These are phyloP conservation scores for Pungitius pungitius DNA, from an alignment of 2,113 vertebrate genomes.

Conservation along the genomic window DNA sequence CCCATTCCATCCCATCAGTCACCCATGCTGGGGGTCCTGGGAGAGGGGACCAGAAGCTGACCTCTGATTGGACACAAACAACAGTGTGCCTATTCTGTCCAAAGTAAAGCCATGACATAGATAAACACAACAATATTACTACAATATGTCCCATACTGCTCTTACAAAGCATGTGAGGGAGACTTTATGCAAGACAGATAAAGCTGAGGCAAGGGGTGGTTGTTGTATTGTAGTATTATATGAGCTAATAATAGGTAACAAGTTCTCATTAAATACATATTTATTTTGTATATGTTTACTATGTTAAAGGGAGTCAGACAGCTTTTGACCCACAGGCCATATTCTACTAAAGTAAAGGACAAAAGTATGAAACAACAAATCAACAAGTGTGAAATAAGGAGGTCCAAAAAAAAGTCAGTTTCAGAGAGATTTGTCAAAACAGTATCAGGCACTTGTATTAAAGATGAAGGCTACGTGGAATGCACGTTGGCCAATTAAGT, in stretches of 20 bases:
- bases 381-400: background rate
- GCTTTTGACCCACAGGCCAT: background rate
- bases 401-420: slow-evolving; percentile 4
- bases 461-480: slow-evolving; percentile 5
- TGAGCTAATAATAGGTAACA: background rate
- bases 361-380: slow-evolving; percentile 5
- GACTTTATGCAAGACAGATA: slow-evolving; percentile 4
- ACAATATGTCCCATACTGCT: slow-evolving; percentile 22
- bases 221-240: slow-evolving; percentile 1
- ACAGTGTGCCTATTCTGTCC: slow-evolving; percentile 20
- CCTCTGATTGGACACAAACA: slow-evolving; percentile 56
- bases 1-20: slow-evolving; percentile 22
- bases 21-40: slow-evolving; percentile 70
- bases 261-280: background rate
- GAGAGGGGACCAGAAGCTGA: slow-evolving; percentile 70
- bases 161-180: background rate
- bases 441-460: background rate
- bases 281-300: background rate
- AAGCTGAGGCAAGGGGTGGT: background rate
- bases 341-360: background rate
- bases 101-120: slow-evolving; percentile 27
- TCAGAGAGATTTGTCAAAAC: slow-evolving; percentile 19
- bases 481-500: slow-evolving; percentile 19
- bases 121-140: slow-evolving; percentile 40
- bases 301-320: background rate